A percentile compares a stretch with the other conserved stretches of the same genome.
These are phyloP conservation scores for Cephonodes hylas DNA, from an alignment of 2,888 invertebrate genomes.

Conservation along the genomic window DNA sequence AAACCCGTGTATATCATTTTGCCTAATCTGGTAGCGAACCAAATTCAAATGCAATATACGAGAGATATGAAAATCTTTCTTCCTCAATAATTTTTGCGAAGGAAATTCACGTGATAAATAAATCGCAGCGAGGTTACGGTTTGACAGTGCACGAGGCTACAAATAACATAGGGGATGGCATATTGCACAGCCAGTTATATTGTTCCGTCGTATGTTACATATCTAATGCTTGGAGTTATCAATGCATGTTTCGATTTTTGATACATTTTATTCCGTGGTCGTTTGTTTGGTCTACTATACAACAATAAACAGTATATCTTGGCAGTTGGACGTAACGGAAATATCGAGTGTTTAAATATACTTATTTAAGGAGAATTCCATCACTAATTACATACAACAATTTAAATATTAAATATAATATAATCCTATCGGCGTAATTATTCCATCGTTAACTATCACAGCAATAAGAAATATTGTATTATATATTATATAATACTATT, in stretches of 20 bases:
- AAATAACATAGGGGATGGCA: slow-evolving; percentile 29
- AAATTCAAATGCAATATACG: neutral
- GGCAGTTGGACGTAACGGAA: no score
- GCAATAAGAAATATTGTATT: no score
- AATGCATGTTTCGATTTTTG: neutral
- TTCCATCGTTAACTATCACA: no score
- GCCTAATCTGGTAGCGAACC: neutral
- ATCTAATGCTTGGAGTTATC: neutral
- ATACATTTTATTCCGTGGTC: neutral
- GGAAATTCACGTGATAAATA: neutral
- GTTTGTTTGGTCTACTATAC: neutral
- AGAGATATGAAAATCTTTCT: neutral
- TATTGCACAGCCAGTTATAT: slow-evolving; percentile 22
- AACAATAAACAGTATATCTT: no score
- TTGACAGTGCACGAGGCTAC: slow-evolving; percentile 28
- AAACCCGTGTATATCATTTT: neutral
- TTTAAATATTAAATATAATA: no score
- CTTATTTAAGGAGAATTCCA: no score
- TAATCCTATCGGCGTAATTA: no score
- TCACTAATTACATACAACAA: no score
- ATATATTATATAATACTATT: no score
- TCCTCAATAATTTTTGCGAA: neutral
- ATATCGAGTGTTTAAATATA: no score
- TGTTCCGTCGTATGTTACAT: slow-evolving; percentile 18
- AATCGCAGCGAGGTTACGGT: slow-evolving; percentile 20